Conservation (phyloP, 2,797 vertebrate species). For the Huso huso region DNA sequence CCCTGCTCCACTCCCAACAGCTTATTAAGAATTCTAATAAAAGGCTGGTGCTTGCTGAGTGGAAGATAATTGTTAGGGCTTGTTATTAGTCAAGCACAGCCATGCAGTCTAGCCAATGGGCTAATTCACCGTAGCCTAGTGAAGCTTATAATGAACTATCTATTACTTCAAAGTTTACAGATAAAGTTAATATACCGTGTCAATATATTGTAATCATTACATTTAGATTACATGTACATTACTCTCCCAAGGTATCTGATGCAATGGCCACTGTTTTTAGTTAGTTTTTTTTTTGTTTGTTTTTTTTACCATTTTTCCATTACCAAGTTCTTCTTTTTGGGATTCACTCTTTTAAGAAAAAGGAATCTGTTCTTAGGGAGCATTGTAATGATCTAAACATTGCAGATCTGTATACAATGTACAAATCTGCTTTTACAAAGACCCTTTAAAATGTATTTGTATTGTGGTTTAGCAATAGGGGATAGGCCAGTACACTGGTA, state of each 20-base stretch:
- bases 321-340: too few relatives aligned
- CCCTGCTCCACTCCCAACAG: background rate
- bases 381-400: too few relatives aligned
- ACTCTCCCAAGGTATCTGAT: background rate
- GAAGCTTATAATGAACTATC: background rate
- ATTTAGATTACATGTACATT: background rate
- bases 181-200: background rate
- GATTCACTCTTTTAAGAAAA: too few relatives aligned
- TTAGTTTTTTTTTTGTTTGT: background rate
- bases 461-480: too few relatives aligned
- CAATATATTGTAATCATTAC: too few relatives aligned
- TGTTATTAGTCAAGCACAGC: background rate
- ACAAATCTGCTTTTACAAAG: too few relatives aligned
- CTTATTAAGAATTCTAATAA: constrained; percentile 1
- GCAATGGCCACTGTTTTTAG: background rate
- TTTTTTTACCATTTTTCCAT: too few relatives aligned
- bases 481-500: too few relatives aligned
- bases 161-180: background rate
- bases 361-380: too few relatives aligned
- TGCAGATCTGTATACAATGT: too few relatives aligned
- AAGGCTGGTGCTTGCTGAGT: background rate
- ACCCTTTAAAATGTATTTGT: too few relatives aligned
- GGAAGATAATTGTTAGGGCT: background rate
- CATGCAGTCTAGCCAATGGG: background rate
- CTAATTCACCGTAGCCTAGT: background rate